phyloP scores from a whole-genome alignment of 2,797 vertebrate species.

The Falco peregrinus region DNA sequence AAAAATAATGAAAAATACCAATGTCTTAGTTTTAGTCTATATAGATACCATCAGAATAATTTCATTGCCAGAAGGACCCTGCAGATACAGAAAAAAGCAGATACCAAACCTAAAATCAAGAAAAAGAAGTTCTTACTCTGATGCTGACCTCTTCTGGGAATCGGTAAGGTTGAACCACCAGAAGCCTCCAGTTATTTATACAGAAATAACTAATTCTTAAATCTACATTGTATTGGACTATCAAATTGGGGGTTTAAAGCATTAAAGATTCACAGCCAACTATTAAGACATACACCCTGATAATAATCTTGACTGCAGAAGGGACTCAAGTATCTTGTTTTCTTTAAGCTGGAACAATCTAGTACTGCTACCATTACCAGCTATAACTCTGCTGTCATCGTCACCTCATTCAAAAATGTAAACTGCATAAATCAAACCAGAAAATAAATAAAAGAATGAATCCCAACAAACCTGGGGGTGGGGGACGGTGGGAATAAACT shows the following conservation, averaged over 20 bases:
- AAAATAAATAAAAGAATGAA: background rate
- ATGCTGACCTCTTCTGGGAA: background rate
- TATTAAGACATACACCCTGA: background rate
- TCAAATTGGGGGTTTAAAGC: background rate
- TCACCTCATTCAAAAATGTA: background rate
- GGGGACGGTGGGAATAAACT: background rate
- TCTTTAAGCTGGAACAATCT: background rate
- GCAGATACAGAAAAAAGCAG: background rate
- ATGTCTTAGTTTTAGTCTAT: background rate
- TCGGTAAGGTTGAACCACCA: background rate
- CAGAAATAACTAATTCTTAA: background rate
- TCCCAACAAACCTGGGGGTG: background rate
- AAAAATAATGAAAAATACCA: background rate
- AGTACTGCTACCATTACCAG: background rate
- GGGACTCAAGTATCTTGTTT: background rate
- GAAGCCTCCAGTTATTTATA: background rate
- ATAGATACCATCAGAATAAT: background rate
- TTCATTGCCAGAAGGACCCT: background rate
- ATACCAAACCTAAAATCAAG: background rate
- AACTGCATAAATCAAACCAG: background rate
- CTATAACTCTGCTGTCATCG: background rate
- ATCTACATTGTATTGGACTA: fast-evolving
- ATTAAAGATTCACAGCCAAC: background rate
- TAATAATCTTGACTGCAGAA: background rate
- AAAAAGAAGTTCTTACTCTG: background rate